Conservation (phyloP, 1,140 invertebrate genomes). For the Luehdorfia chinensis region DNA sequence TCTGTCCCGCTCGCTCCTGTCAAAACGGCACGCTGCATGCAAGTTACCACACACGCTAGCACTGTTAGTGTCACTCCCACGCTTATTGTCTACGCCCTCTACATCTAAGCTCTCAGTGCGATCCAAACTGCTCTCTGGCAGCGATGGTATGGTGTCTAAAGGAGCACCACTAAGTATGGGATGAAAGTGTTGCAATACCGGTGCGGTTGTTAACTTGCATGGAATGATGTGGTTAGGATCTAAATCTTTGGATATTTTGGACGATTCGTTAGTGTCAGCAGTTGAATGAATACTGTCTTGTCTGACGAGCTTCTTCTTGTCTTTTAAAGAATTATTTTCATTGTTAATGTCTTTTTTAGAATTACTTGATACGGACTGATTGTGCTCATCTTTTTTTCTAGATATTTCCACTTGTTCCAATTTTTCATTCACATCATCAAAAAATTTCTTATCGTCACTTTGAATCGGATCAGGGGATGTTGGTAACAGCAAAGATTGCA, state of each 20-base stretch:
- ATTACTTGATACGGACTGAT: not conserved
- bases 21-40: constrained; percentile 72
- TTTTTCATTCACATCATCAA: constrained; percentile 58
- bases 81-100: constrained; percentile 36
- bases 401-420: constrained; percentile 52
- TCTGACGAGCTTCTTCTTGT: constrained; percentile 41
- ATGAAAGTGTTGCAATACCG: constrained; percentile 60
- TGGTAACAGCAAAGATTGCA: constrained; percentile 56
- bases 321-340: too few species aligned
- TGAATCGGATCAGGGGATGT: constrained; percentile 45
- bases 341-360: too few species aligned
- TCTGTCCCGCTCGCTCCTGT: constrained; percentile 60
- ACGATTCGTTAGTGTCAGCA: constrained; percentile 32
- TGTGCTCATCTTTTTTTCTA: constrained; percentile 30
- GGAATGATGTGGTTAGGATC: constrained; percentile 38
- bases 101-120: constrained; percentile 51
- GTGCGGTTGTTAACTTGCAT: constrained; percentile 47
- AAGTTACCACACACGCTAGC: constrained; percentile 74
- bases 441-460: constrained; percentile 46
- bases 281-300: constrained; percentile 58
- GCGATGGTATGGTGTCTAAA: constrained; percentile 66
- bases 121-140: constrained; percentile 58
- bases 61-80: constrained; percentile 57
- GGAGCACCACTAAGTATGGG: constrained; percentile 54
- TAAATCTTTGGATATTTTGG: constrained; percentile 58